Evolutionary conservation across 2,797 vertebrate species (phyloP), one percentile per base, ranked within the genome.

Genomic region (Vespertilio murinus): DNA sequence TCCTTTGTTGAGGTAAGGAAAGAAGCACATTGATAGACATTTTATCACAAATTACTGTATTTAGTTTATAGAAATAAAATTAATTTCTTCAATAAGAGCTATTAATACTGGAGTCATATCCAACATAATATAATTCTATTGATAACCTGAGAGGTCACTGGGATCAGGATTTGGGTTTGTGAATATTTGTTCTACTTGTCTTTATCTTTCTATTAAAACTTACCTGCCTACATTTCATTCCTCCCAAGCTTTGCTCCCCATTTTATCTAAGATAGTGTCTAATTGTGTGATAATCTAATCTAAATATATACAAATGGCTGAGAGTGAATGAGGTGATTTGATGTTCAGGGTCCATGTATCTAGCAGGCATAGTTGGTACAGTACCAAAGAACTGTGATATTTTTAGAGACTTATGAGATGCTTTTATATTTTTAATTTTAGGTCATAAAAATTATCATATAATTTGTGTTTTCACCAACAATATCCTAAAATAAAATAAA

Each of bases 31-130:
- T 13, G 23, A 30, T 38, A 86, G 23, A 45, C 10, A 67, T 83
- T 95, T 88, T 70, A 75, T 88, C 69, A 82, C 54, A 82, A 73
- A 70, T 59, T 52, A 54, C 22, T 23, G 22, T 54, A 81, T 70
- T 87, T 88, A 3, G 5, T 81, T 94, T 90, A 65, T 70, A 84
- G 61, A 90, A 96, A 77, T 67, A 94, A 61, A 95, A 85, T 12
- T 20, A n/a, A 45, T 83, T 86, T 83, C 75, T 89, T 93, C 59
- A 2, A 13, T 38, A 40, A 87, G 30, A 4, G 12, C 22, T 82
- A 30, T 74, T 65, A 78, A 54, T 28, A 52, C 7, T n/a, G 3
- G 45, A 45, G 83, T 33, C 16, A 69, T 64, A 83, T 33, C 33
- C 56, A 52, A 33, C 61, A 70, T 40, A 6, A 6, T 6, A 33